These are phyloP conservation scores for Drosophila nigricruria DNA, from an alignment of 2,888 invertebrate genomes.

Conservation along the genomic window DNA sequence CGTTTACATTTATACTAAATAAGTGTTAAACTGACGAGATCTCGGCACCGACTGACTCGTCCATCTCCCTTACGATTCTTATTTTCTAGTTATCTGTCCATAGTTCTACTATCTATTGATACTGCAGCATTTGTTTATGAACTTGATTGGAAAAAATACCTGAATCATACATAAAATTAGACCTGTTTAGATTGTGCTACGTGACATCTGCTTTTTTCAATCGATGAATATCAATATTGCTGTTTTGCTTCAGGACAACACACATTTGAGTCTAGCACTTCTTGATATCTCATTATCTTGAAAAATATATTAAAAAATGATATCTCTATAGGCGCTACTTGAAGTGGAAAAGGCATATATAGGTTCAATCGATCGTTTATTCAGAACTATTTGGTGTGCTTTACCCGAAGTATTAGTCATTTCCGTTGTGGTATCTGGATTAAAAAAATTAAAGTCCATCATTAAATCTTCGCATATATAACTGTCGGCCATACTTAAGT, in stretches of 20 bases:
- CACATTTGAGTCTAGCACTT: not conserved
- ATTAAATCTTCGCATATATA: slow-evolving; percentile 34
- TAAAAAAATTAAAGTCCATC: slow-evolving; percentile 11
- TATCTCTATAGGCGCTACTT: not conserved
- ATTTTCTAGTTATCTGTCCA: not conserved
- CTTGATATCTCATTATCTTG: not conserved
- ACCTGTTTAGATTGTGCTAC: not conserved
- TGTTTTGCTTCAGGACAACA: not conserved
- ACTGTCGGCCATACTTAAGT: slow-evolving; percentile 20
- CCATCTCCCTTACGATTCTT: not conserved
- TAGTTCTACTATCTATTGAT: not conserved
- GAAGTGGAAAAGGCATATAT: not conserved
- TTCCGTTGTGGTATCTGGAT: slow-evolving; percentile 14
- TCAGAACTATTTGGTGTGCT: not conserved
- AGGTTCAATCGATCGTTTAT: not conserved
- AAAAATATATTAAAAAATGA: not conserved
- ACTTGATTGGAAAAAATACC: not conserved
- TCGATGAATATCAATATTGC: not conserved
- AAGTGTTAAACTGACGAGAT: not conserved
- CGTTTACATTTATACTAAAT: not conserved
- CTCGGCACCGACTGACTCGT: not conserved
- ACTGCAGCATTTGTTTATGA: not conserved
- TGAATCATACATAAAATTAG: not conserved
- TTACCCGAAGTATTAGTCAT: slow-evolving; percentile 13
- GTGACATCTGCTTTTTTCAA: not conserved